These are phyloP conservation scores for Cladopsammia gracilis DNA, from an alignment of 64 coral and sea anemone genomes.

Conservation along the genomic window DNA sequence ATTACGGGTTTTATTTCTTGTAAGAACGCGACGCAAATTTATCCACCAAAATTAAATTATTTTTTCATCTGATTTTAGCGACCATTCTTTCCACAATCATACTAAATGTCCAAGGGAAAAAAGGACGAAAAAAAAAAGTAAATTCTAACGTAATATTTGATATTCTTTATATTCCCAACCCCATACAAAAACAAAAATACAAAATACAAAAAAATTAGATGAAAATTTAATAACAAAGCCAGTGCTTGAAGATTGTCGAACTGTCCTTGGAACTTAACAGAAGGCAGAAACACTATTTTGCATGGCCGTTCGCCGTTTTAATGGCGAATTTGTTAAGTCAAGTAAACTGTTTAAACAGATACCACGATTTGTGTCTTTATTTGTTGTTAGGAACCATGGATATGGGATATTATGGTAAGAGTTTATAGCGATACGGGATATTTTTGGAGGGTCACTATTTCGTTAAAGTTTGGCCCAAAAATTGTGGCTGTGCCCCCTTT, in stretches of 20 bases:
- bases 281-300: conserved; percentile 19
- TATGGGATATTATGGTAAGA: too few relatives aligned
- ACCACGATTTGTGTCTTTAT: too few relatives aligned
- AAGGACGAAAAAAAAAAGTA: neutral
- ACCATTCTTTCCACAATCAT: neutral
- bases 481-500: too few relatives aligned
- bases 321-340: conserved; percentile 28
- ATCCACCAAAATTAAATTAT: conserved; percentile 21
- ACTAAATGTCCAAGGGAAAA: conserved; percentile 3
- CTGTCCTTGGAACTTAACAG: neutral
- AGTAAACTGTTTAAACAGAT: conserved; percentile 32
- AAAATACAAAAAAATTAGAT: neutral
- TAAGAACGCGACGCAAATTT: neutral
- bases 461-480: too few relatives aligned
- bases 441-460: too few relatives aligned
- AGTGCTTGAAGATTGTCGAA: neutral
- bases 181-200: neutral
- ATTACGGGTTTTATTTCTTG: neutral
- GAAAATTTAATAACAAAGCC: conserved; percentile 30
- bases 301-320: neutral
- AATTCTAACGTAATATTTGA: conserved; percentile 47
- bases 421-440: too few relatives aligned
- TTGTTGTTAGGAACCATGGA: too few relatives aligned
- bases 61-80: conserved; percentile 38
- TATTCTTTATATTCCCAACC: conserved; percentile 40